These are phyloP conservation scores for Drosophila testacea DNA, from an alignment of 2,888 invertebrate species.

Conservation along the genomic window DNA sequence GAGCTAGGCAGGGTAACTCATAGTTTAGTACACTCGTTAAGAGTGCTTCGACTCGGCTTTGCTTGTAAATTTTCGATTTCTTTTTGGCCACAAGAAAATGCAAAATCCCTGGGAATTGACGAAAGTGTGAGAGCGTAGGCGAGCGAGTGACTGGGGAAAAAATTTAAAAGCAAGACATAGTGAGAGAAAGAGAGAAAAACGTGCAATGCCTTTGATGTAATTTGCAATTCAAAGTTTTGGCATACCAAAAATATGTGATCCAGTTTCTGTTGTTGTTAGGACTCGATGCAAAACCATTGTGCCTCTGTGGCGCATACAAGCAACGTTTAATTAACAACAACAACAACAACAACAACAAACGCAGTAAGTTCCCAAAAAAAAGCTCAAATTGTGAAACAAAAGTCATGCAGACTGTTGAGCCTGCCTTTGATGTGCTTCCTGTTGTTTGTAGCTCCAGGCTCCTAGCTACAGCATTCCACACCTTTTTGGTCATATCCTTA, in stretches of 20 bases:
- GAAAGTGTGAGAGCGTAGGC: background rate
- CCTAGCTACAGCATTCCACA: conserved; percentile 42
- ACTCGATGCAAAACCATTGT: conserved; percentile 13
- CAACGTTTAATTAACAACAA: conserved; percentile 42
- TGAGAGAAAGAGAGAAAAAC: conserved; percentile 21
- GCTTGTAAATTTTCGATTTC: conserved; percentile 20
- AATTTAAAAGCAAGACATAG: too few species aligned
- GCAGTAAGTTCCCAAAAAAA: conserved; percentile 6
- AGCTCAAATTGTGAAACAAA: conserved; percentile 22
- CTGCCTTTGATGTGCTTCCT: conserved; percentile 49
- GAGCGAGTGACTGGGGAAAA: too few species aligned
- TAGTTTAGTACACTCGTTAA: background rate
- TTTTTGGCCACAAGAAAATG: conserved; percentile 49
- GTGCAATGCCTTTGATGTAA: conserved; percentile 70
- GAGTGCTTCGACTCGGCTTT: background rate
- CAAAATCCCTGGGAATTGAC: conserved; percentile 43
- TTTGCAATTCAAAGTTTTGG: conserved; percentile 64
- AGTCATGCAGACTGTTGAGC: conserved; percentile 15
- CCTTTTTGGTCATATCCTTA: background rate
- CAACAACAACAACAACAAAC: conserved; percentile 5
- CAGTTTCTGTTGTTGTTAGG: conserved; percentile 11
- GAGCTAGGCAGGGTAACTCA: background rate
- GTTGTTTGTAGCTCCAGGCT: conserved; percentile 1
- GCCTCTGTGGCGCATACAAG: conserved; percentile 7
- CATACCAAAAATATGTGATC: conserved; percentile 43